Conservation (phyloP, 92 coral and sea anemone species). For the Siderastrea siderea region DNA sequence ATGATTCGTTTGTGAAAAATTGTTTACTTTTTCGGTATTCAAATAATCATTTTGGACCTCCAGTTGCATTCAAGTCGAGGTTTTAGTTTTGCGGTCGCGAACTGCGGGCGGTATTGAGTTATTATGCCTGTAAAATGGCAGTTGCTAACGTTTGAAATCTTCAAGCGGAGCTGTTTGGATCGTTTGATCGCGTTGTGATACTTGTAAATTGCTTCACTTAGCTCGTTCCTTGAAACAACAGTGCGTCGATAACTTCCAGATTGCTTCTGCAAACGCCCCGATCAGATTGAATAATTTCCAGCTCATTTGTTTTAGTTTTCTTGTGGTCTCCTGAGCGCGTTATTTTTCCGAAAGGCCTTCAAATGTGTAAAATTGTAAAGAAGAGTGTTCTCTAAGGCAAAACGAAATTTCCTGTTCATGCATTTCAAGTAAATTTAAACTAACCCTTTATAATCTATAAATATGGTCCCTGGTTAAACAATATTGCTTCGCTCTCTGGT, state of each 20-base stretch:
- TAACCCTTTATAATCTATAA: neutral
- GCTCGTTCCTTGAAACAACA: neutral
- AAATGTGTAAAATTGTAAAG: neutral
- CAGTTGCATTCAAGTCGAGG: neutral
- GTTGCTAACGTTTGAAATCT: neutral
- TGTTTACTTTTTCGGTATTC: slow-evolving; percentile 39
- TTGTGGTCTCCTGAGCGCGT: slow-evolving; percentile 12
- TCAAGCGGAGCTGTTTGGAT: neutral
- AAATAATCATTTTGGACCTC: slow-evolving; percentile 3
- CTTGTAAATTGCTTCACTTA: slow-evolving; percentile 11
- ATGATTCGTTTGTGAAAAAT: neutral
- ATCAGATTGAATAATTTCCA: slow-evolving; percentile 1
- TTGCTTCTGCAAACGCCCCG: slow-evolving; percentile 13
- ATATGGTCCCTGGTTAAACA: slow-evolving; percentile 6
- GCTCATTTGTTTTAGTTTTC: slow-evolving; percentile 17
- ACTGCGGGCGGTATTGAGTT: neutral
- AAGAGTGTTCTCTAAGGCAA: neutral
- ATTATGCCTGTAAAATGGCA: neutral
- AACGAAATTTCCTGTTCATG: neutral
- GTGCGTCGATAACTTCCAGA: neutral
- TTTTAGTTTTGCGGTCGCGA: slow-evolving; percentile 1
- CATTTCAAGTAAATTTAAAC: neutral
- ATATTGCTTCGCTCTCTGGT: slow-evolving; percentile 10
- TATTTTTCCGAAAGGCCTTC: slow-evolving; percentile 10
- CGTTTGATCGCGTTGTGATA: neutral